phyloP scores from a whole-genome alignment of 2,113 vertebrate genomes.

The Lagopus muta region DNA sequence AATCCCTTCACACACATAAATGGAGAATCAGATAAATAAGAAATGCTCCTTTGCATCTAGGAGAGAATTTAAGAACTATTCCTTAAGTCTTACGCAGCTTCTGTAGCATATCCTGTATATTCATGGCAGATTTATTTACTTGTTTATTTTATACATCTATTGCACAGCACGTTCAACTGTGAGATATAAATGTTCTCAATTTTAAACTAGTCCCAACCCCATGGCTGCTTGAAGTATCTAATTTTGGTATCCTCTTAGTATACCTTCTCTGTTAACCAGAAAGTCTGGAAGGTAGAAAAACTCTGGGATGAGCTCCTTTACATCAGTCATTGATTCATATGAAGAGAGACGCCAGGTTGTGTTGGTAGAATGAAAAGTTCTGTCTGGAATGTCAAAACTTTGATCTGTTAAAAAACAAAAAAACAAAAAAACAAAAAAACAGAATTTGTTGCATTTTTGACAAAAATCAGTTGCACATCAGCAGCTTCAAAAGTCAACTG shows the following conservation, averaged over 20 bases:
- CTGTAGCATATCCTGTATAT: background rate
- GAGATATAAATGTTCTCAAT: background rate
- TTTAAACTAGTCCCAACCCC: background rate
- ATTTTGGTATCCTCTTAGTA: background rate
- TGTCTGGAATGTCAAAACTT: slow-evolving; percentile 99
- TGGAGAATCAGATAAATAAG: background rate
- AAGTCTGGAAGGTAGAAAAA: slow-evolving; percentile 99
- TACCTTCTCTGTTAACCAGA: slow-evolving; percentile 97
- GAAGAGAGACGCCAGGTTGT: slow-evolving; percentile 98
- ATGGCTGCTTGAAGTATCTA: background rate
- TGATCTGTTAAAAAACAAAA: slow-evolving; percentile 85
- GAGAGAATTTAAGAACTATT: background rate
- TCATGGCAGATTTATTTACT: background rate
- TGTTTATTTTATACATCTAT: background rate
- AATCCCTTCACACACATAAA: background rate
- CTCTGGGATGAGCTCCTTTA: slow-evolving; percentile 97
- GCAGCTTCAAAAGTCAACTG: background rate
- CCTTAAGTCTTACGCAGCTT: background rate
- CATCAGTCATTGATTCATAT: slow-evolving; percentile 98
- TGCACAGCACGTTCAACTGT: background rate
- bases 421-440: slow-evolving; percentile 56
- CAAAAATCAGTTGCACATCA: background rate
- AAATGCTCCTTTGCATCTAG: background rate
- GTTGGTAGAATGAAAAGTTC: slow-evolving; percentile 98
- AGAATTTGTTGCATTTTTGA: background rate